Conservation (phyloP, 2,888 invertebrate genomes). For the Oscheius myriophilus region DNA sequence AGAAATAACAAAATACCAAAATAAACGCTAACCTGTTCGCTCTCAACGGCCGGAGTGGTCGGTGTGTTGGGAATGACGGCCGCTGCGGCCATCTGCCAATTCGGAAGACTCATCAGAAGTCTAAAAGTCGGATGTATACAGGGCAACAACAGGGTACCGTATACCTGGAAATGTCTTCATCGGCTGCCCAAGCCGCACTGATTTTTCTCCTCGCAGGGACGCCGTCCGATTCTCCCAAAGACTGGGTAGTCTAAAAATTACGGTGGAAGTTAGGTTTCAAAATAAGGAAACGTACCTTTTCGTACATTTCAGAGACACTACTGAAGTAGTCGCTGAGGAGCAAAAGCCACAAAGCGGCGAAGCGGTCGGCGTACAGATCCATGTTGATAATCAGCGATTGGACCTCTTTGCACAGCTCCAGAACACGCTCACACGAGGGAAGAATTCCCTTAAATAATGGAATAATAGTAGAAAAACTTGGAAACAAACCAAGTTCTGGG, state of each 20-base stretch:
- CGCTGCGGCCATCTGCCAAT: conserved; percentile 73
- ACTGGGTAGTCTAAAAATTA: conserved; percentile 46
- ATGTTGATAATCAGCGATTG: conserved; percentile 66
- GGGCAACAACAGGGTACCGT: not conserved
- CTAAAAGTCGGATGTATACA: conserved; percentile 71
- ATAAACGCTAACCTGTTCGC: conserved; percentile 37
- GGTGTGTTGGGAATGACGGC: conserved; percentile 40
- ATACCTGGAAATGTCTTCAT: conserved; percentile 85
- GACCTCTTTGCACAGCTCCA: conserved; percentile 63
- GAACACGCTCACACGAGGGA: conserved; percentile 56
- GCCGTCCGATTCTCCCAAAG: conserved; percentile 36
- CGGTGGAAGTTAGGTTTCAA: not conserved
- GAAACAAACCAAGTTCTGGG: conserved; percentile 6
- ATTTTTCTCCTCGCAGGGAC: conserved; percentile 77
- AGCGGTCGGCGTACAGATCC: conserved; percentile 64
- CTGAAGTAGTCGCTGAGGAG: conserved; percentile 64
- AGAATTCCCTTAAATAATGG: conserved; percentile 47
- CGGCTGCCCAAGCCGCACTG: conserved; percentile 88
- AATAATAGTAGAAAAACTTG: not conserved
- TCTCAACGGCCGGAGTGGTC: conserved; percentile 55
- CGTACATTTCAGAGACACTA: conserved; percentile 60
- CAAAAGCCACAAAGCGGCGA: conserved; percentile 69
- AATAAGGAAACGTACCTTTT: conserved; percentile 37
- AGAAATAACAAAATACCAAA: not conserved
- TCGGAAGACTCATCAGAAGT: conserved; percentile 86